These are phyloP conservation scores for Tetrao urogallus DNA, from an alignment of 2,113 vertebrate genomes.

Conservation along the genomic window DNA sequence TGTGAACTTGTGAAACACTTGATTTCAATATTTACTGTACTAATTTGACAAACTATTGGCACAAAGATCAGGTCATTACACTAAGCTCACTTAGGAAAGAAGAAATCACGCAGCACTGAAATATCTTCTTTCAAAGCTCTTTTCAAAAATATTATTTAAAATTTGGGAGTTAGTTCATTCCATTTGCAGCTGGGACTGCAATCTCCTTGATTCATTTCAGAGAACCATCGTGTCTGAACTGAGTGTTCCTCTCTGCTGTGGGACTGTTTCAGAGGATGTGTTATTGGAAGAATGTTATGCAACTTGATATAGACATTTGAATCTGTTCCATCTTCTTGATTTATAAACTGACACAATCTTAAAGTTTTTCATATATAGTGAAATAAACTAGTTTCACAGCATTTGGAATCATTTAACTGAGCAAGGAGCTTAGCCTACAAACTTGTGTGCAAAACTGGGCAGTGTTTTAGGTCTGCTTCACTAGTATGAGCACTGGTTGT, in stretches of 20 bases:
- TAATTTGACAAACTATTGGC: constrained; percentile 37
- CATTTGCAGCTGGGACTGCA: constrained; percentile 43
- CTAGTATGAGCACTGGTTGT: not conserved
- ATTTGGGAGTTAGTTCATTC: constrained; percentile 36
- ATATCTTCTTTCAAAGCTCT: constrained; percentile 47
- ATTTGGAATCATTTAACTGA: constrained; percentile 47
- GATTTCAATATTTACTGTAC: constrained; percentile 53
- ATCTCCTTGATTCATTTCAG: constrained; percentile 32
- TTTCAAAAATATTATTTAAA: not conserved
- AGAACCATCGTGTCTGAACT: not conserved
- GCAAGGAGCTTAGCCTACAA: not conserved
- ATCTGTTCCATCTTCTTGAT: constrained; percentile 48
- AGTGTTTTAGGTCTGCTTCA: not conserved
- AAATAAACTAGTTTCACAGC: not conserved
- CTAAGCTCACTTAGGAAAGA: constrained; percentile 38
- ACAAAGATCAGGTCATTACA: constrained; percentile 20
- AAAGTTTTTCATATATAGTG: not conserved
- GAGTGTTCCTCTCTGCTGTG: constrained; percentile 20
- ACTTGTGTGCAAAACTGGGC: not conserved
- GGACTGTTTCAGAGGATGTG: not conserved
- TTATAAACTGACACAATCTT: constrained; percentile 40
- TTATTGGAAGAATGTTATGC: constrained; percentile 17
- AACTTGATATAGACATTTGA: constrained; percentile 21
- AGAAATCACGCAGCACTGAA: constrained; percentile 42
- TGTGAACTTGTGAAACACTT: constrained; percentile 43